These are phyloP conservation scores for Callyntrura guangdongensis DNA, from an alignment of 2,888 invertebrate genomes.

Conservation along the genomic window DNA sequence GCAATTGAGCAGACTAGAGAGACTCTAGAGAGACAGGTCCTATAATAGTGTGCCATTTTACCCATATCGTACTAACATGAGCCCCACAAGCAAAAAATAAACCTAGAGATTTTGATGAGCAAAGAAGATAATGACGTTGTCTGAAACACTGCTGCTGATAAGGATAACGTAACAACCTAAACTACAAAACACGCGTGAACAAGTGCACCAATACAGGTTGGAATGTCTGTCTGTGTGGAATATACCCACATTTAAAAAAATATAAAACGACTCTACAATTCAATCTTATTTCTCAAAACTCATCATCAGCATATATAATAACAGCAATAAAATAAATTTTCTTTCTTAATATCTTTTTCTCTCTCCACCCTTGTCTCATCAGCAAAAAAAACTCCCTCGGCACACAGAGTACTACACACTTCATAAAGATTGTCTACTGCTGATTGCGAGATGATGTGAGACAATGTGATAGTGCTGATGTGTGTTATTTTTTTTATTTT, in stretches of 20 bases:
- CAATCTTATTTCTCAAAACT: slow-evolving; percentile 73
- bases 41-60: slow-evolving; percentile 33
- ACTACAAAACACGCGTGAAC: neutral
- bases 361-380: slow-evolving; percentile 12
- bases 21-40: neutral
- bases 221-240: slow-evolving; percentile 24
- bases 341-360: neutral
- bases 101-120: slow-evolving; percentile 22
- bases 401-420: slow-evolving; percentile 4
- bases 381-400: neutral
- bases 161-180: too few relatives aligned
- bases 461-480: too few relatives aligned
- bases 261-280: slow-evolving; percentile 62
- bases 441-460: slow-evolving; percentile 12
- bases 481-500: too few relatives aligned
- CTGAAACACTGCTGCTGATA: neutral
- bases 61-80: neutral
- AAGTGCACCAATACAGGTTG: neutral
- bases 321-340: slow-evolving; percentile 7
- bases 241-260: slow-evolving; percentile 39
- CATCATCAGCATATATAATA: slow-evolving; percentile 59
- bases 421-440: slow-evolving; percentile 37
- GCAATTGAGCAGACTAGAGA: neutral
- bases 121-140: neutral
- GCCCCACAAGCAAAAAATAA: neutral